Conservation (phyloP, 1,140 invertebrate species). For the Oryzaephilus surinamensis region DNA sequence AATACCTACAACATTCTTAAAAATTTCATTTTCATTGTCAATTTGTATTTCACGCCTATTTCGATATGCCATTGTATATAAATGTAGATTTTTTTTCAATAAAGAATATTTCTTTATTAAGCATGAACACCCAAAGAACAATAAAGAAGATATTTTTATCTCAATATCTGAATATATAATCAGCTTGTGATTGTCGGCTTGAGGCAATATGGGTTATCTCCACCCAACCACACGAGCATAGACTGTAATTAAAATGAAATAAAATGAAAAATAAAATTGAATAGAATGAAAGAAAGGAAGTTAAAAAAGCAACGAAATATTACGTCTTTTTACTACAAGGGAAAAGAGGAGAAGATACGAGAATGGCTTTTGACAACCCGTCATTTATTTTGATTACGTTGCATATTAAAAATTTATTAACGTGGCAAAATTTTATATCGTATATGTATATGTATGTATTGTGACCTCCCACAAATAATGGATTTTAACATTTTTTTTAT, state of each 20-base stretch:
- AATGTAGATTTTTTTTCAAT: slow-evolving; percentile 5
- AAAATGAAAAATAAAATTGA: slow-evolving; percentile 22
- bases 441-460: too few species aligned
- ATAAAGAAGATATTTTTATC: slow-evolving; percentile 19
- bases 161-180: slow-evolving; percentile 24
- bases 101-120: slow-evolving; percentile 7
- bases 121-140: slow-evolving; percentile 9
- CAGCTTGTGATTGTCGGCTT: slow-evolving; percentile 13
- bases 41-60: slow-evolving; percentile 6
- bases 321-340: too few species aligned
- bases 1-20: too few species aligned
- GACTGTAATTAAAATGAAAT: slow-evolving; percentile 26
- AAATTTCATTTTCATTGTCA: too few species aligned
- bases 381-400: slow-evolving; percentile 30
- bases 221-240: slow-evolving; percentile 16
- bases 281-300: slow-evolving; percentile 24
- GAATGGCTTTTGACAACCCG: slow-evolving; percentile 22
- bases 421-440: too few species aligned
- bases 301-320: slow-evolving; percentile 15
- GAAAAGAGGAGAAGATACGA: too few species aligned
- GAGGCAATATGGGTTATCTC: slow-evolving; percentile 20
- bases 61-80: slow-evolving; percentile 8
- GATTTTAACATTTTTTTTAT: too few species aligned
- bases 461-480: too few species aligned
- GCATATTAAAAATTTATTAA: slow-evolving; percentile 27